Percentiles rank a stretch among this genome's conserved stretches.
phyloP scores from a whole-genome alignment of 2,113 vertebrate species.

The Gymnarchus niloticus region DNA sequence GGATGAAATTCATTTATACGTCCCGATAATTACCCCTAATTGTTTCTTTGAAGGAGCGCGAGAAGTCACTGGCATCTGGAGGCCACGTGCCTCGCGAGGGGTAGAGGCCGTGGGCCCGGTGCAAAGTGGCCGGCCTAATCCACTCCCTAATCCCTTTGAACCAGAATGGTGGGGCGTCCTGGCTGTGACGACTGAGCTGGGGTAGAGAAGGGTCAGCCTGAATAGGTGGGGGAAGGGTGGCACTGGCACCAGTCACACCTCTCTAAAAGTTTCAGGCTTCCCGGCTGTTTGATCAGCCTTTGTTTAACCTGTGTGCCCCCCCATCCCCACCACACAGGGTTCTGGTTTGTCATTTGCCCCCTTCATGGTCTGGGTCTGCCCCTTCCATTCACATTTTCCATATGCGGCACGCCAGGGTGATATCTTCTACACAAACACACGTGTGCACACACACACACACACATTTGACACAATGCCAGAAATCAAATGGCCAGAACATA shows the following conservation, averaged over 20 bases:
- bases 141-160: constrained; percentile 40
- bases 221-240: neutral
- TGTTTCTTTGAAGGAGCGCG: constrained; percentile 65
- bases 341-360: no score
- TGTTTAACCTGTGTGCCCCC: no score
- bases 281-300: no score
- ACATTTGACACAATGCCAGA: neutral
- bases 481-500: neutral
- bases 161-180: constrained; percentile 23
- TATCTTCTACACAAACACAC: neutral
- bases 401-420: no score
- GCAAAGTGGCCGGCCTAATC: constrained; percentile 42
- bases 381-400: no score
- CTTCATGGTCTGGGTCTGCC: no score
- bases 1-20: constrained; percentile 71
- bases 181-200: constrained; percentile 26
- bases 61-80: constrained; percentile 61
- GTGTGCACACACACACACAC: neutral
- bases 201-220: constrained; percentile 13
- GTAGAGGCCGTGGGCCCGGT: constrained; percentile 36
- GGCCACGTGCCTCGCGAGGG: constrained; percentile 46
- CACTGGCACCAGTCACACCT: no score
- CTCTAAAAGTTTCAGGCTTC: no score
- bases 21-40: constrained; percentile 67
- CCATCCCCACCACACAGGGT: no score